Evolutionary conservation across 2,888 invertebrate species (phyloP).

Genomic region (Cephus nigrinus): DNA sequence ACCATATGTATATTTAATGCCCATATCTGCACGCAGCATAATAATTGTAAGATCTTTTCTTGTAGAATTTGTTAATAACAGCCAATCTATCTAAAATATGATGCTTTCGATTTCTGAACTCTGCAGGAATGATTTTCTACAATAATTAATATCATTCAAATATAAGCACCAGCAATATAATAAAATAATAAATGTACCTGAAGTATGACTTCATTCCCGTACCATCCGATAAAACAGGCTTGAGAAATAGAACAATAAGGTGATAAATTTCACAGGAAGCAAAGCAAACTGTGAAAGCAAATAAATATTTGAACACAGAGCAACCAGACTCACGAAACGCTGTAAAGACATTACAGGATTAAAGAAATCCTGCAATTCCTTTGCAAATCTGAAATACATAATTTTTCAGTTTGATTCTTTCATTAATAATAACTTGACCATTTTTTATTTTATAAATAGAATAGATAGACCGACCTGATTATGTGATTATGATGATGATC

Average conservation of each 20-base stretch:
- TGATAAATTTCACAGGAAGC: conserved; percentile 17
- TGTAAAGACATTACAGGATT: conserved; percentile 25
- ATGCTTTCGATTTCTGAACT: conserved; percentile 33
- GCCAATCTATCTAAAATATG: conserved; percentile 38
- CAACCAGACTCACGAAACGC: conserved; percentile 24
- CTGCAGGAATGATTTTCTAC: conserved; percentile 15
- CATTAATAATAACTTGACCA: too few species aligned
- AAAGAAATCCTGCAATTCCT: conserved; percentile 22
- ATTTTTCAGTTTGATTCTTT: too few species aligned
- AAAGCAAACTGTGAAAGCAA: conserved; percentile 17
- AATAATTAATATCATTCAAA: too few species aligned
- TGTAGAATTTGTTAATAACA: conserved; percentile 16
- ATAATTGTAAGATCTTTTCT: conserved; percentile 34
- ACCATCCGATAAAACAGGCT: conserved; percentile 35
- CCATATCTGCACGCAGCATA: conserved; percentile 29
- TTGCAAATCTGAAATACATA: conserved; percentile 14
- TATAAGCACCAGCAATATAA: too few species aligned
- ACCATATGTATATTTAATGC: conserved; percentile 34
- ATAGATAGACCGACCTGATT: conserved; percentile 16
- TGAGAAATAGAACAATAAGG: conserved; percentile 17
- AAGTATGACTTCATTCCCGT: conserved; percentile 31
- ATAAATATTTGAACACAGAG: conserved; percentile 32
- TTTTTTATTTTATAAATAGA: neutral
- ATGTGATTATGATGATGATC: conserved; percentile 19
- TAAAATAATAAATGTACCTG: conserved; percentile 20